These are phyloP conservation scores for Lysandra coridon DNA, from an alignment of 2,888 invertebrate species.

Conservation along the genomic window DNA sequence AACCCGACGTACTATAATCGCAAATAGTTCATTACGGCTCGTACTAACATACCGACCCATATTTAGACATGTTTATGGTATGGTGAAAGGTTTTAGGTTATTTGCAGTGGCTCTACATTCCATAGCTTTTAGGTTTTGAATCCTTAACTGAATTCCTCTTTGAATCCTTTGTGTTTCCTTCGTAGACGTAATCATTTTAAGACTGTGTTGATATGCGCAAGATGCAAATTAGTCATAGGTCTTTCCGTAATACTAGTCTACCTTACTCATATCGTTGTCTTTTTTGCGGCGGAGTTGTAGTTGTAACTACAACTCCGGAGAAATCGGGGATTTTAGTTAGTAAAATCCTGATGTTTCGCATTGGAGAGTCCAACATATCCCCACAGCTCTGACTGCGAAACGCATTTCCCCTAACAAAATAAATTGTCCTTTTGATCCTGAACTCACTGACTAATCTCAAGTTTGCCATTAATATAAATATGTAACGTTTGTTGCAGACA, in stretches of 20 bases:
- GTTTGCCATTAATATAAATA: neutral
- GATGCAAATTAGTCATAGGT: neutral
- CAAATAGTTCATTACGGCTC: conserved; percentile 6
- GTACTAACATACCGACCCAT: conserved; percentile 12
- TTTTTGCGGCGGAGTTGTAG: neutral
- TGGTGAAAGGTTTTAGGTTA: conserved; percentile 18
- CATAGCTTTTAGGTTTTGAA: neutral
- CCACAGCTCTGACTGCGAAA: neutral
- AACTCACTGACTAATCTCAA: neutral
- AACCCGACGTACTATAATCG: conserved; percentile 23
- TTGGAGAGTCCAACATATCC: no score
- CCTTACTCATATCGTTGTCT: neutral
- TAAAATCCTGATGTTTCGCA: neutral
- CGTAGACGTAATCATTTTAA: neutral
- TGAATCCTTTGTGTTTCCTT: neutral
- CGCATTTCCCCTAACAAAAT: neutral
- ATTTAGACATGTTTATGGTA: conserved; percentile 14
- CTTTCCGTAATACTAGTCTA: neutral
- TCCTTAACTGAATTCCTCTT: neutral
- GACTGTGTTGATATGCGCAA: no score
- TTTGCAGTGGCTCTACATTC: neutral
- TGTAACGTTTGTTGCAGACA: conserved; percentile 36
- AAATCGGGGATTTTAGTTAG: neutral
- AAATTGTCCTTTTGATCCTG: neutral
- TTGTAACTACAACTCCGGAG: no score